Evolutionary conservation across 1,140 invertebrate genomes (phyloP).

Genomic region (Aphelenchoides avenae): DNA sequence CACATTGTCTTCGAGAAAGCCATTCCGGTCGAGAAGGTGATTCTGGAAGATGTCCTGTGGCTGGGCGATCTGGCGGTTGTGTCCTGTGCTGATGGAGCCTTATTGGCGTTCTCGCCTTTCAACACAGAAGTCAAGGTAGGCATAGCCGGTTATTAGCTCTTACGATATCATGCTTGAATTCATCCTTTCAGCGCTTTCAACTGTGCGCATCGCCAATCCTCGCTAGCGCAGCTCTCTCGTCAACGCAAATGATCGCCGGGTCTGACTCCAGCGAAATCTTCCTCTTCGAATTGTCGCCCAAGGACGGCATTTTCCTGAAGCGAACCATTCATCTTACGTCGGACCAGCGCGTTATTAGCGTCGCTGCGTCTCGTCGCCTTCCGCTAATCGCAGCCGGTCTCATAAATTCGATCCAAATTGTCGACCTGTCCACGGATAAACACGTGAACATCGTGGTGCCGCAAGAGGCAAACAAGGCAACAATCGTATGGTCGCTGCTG

Average conservation of each 20-base stretch:
- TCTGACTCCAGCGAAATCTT: conserved; percentile 27
- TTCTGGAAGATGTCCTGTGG: conserved; percentile 34
- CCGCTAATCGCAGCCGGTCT: conserved; percentile 5
- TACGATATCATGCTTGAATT: too few relatives aligned
- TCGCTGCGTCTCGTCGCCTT: conserved; percentile 13
- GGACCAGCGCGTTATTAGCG: conserved; percentile 14
- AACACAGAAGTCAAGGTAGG: too few relatives aligned
- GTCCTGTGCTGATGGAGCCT: conserved; percentile 33
- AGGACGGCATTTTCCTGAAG: not conserved
- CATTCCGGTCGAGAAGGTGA: conserved; percentile 19
- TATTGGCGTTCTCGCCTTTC: conserved; percentile 31
- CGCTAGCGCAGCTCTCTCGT: conserved; percentile 3
- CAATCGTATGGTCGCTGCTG: conserved; percentile 37
- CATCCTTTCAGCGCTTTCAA: conserved; percentile 30
- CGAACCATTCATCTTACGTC: conserved; percentile 13
- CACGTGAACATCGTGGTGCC: conserved; percentile 19
- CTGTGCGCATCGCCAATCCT: conserved; percentile 21
- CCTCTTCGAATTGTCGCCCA: conserved; percentile 11
- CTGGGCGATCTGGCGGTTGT: conserved; percentile 20
- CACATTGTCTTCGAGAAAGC: conserved; percentile 34
- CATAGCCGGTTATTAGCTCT: too few relatives aligned
- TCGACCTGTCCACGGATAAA: conserved; percentile 5
- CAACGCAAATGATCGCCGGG: conserved; percentile 11
- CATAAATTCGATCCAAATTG: conserved; percentile 4
- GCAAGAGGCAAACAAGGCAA: conserved; percentile 8